phyloP scores from a whole-genome alignment of 2,888 invertebrate species.

The Cheilosia vernalis region DNA sequence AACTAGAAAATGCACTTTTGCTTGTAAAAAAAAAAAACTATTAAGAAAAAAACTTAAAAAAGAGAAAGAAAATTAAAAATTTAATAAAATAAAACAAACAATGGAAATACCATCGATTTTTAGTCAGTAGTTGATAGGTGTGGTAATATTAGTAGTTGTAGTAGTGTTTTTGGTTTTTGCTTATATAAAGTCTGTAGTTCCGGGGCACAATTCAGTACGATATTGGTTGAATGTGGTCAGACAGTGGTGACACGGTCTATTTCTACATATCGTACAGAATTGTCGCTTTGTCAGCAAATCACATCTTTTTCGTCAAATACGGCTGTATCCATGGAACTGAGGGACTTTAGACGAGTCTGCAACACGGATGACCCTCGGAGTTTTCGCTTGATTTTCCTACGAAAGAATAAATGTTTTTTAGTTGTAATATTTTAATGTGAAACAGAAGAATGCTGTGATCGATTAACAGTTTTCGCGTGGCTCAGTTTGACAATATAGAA shows the following conservation, averaged over 20 bases:
- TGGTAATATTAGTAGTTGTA: conserved; percentile 65
- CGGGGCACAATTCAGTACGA: conserved; percentile 83
- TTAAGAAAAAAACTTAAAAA: conserved; percentile 45
- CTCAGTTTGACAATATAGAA: too few species aligned
- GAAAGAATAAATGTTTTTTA: conserved; percentile 17
- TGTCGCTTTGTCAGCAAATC: conserved; percentile 98
- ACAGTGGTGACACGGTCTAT: conserved; percentile 95
- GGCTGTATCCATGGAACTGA: conserved; percentile 90
- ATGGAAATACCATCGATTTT: conserved; percentile 56
- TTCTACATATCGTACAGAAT: conserved; percentile 96
- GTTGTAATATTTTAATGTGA: too few species aligned
- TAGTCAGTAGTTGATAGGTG: conserved; percentile 68
- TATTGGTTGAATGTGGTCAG: conserved; percentile 85
- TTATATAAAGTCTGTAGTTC: conserved; percentile 77
- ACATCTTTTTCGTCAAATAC: conserved; percentile 94
- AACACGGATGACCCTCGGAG: conserved; percentile 90
- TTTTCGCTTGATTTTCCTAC: conserved; percentile 85
- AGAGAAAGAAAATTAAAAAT: conserved; percentile 33
- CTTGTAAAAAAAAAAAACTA: conserved; percentile 70
- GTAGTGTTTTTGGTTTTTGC: conserved; percentile 63
- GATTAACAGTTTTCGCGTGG: too few species aligned
- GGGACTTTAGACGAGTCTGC: conserved; percentile 91
- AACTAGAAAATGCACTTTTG: conserved; percentile 68
- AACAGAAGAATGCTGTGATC: too few species aligned
- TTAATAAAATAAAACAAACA: conserved; percentile 27